Base-by-base conservation (phyloP, 2,888 invertebrate species). In the Eupithecia subumbrata region DNA sequence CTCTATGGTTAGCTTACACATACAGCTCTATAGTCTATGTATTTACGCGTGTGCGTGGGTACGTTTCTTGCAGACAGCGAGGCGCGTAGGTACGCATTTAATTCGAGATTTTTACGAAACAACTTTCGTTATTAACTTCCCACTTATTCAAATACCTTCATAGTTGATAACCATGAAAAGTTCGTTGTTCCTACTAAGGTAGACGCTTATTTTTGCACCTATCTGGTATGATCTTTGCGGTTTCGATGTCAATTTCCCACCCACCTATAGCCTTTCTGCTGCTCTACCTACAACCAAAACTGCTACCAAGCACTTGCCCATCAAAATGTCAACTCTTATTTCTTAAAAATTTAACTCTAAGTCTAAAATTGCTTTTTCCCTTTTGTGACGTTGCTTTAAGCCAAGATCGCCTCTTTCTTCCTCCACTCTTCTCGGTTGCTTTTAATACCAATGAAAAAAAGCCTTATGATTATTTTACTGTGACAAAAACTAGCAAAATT, bases 1-100 rank as follows among this genome's bases (percentile, higher is more conserved):
- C 75, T 78, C 77, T 80, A 79, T 77, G 80, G 77, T 73, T 72
- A 76, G 30, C 69, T 72, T 72, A 75, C 73, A 63, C 75, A 78
- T 69, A 76, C 76, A 37, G 48, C 71, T 60, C 69, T 69, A 48
- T 71, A 73, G 72, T 71, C 66, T 73, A 73, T 74, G 73, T 40
- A 63, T 63, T 16, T 68, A 43, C 63, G 34, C n/a, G 80, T 79
- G 81, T 82, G 82, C 77, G 82, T 77, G 75, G 60, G 82, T 75
- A 77, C 77, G 78, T 67, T 72, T 74, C 73, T 73, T 82, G 85
- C 84, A 89, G 89, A 89, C 89, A 80, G 88, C 88, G 84, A 82
- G 89, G 89, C 89, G 89, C 86, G 84, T 70, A 25, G 60, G 22
- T 25, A 80, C 79, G 72, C 73, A 78, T 80, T 73, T 69, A 52